Conservation (phyloP, 2,113 vertebrate species). For the Paraplagusia blochii region DNA sequence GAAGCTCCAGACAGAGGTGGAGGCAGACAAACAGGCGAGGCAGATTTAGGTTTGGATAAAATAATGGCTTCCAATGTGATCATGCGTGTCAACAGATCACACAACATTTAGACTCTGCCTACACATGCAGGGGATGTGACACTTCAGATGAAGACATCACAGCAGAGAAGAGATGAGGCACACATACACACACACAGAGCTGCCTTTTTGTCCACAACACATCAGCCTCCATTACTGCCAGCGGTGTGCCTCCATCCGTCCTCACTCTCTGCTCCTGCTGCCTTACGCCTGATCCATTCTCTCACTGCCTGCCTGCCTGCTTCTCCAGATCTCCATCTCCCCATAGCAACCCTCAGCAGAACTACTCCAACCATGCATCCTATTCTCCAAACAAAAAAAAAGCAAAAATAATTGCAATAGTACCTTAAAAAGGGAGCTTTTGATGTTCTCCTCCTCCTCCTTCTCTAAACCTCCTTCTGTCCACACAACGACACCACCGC, state of each 20-base stretch:
- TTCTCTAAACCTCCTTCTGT: conserved; percentile 35
- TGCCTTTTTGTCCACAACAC: conserved; percentile 70
- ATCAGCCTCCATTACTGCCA: conserved; percentile 72
- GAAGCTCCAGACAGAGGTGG: conserved; percentile 64
- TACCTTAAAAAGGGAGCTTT: conserved; percentile 59
- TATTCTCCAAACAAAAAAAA: conserved; percentile 20
- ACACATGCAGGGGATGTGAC: conserved; percentile 26
- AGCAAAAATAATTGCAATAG: conserved; percentile 23
- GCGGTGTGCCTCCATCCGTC: conserved; percentile 52
- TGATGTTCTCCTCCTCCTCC: conserved; percentile 27
- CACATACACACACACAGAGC: conserved; percentile 47
- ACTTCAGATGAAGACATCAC: conserved; percentile 20
- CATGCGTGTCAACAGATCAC: conserved; percentile 71
- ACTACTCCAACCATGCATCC: conserved; percentile 53
- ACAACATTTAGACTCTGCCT: conserved; percentile 56
- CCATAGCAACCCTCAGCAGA: conserved; percentile 55
- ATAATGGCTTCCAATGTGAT: conserved; percentile 80
- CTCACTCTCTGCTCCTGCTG: conserved; percentile 47
- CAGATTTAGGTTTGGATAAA: conserved; percentile 65
- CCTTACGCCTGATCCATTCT: conserved; percentile 55
- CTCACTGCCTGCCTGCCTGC: conserved; percentile 37
- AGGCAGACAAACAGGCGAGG: conserved; percentile 27
- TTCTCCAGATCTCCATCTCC: background rate
- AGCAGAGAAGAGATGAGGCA: background rate
- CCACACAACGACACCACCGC: conserved; percentile 36